Conservation (phyloP, 2,888 invertebrate species). For the Microplitis deprimator region DNA sequence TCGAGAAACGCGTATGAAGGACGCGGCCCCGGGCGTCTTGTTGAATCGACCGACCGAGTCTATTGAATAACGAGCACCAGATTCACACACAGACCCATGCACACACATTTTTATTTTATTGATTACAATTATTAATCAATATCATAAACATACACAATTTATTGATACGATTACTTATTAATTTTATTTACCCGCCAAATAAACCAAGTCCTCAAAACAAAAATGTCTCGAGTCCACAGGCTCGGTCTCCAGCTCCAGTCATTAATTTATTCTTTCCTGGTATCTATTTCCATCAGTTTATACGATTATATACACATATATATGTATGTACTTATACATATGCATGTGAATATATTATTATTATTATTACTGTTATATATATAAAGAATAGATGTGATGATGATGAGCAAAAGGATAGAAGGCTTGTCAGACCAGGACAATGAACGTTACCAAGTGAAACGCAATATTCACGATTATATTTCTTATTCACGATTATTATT, state of each 20-base stretch:
- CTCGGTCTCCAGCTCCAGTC: neutral
- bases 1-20: slow-evolving; percentile 38
- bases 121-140: slow-evolving; percentile 25
- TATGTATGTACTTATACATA: too few species aligned
- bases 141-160: neutral
- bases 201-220: neutral
- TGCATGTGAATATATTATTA: too few species aligned
- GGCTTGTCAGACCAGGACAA: slow-evolving; percentile 25
- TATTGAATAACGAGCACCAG: slow-evolving; percentile 36
- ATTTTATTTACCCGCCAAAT: neutral
- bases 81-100: neutral
- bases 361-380: neutral
- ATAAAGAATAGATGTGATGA: neutral
- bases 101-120: slow-evolving; percentile 28
- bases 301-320: neutral
- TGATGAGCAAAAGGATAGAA: slow-evolving; percentile 7
- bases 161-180: neutral
- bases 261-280: neutral
- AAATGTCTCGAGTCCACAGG: slow-evolving; percentile 26
- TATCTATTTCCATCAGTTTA: neutral
- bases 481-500: slow-evolving; percentile 27
- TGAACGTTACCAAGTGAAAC: slow-evolving; percentile 35
- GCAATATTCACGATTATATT: slow-evolving; percentile 44
- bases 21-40: slow-evolving; percentile 32
- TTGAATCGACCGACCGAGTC: slow-evolving; percentile 18